Evolutionary conservation across 1,140 invertebrate species (phyloP).

Genomic region (Drosophila subpulchrella): DNA sequence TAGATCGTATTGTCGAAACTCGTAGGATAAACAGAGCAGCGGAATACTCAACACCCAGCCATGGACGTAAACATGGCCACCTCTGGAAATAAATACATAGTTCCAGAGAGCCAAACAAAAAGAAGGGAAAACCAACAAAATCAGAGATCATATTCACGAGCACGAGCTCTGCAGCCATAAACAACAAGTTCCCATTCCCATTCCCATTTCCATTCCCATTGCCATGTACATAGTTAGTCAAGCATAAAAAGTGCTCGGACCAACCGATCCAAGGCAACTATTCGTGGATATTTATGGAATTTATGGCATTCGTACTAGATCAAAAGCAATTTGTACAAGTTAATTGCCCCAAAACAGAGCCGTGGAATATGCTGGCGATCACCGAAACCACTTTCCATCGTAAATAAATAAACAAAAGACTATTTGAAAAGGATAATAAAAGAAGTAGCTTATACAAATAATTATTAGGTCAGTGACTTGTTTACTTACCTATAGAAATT

Average conservation of each 20-base stretch:
- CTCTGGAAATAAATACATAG: slow-evolving; percentile 30
- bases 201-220: neutral
- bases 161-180: slow-evolving; percentile 21
- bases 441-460: neutral
- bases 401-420: slow-evolving; percentile 22
- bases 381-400: slow-evolving; percentile 5
- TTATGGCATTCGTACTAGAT: slow-evolving; percentile 32
- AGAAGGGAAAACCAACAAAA: slow-evolving; percentile 5
- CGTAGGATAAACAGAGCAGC: slow-evolving; percentile 62
- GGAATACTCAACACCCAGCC: slow-evolving; percentile 44
- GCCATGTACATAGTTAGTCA: slow-evolving; percentile 27
- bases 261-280: neutral
- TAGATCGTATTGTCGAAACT: slow-evolving; percentile 71
- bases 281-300: slow-evolving; percentile 35
- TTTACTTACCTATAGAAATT: no score
- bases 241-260: slow-evolving; percentile 24
- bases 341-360: slow-evolving; percentile 31
- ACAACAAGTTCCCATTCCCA: slow-evolving; percentile 14
- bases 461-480: neutral
- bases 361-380: slow-evolving; percentile 11
- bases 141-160: slow-evolving; percentile 39
- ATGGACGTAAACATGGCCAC: slow-evolving; percentile 16
- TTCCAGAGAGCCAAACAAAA: slow-evolving; percentile 1
- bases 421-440: neutral
- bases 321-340: slow-evolving; percentile 50